Conservation (phyloP, 2,797 vertebrate genomes). For the Distichodus sexfasciatus region DNA sequence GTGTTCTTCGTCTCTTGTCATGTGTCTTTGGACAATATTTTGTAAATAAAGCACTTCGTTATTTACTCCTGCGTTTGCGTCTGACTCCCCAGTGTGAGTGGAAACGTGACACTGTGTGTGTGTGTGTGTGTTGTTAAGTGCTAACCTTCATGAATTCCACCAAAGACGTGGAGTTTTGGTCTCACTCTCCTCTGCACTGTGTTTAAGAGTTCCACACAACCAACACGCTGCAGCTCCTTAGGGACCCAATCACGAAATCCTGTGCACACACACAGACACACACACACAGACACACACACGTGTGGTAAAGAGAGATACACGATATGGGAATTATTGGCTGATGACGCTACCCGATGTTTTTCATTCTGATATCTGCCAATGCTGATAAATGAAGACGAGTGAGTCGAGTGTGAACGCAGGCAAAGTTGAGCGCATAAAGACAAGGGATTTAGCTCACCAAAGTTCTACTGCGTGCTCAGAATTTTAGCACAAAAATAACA, state of each 20-base stretch:
- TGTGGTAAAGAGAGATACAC: neutral
- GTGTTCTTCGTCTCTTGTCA: no score
- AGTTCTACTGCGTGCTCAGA: no score
- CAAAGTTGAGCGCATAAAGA: no score
- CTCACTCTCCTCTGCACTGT: slow-evolving; percentile 93
- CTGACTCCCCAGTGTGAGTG: neutral
- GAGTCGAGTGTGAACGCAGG: no score
- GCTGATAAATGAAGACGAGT: no score
- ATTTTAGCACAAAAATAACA: no score
- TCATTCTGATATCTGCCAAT: no score
- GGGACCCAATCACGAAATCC: slow-evolving; percentile 98
- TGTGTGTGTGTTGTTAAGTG: neutral
- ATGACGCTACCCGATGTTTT: no score
- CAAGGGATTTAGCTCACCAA: no score
- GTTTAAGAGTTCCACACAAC: slow-evolving; percentile 95
- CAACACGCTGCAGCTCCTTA: slow-evolving; percentile 94
- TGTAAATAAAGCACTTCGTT: no score
- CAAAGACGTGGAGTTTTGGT: slow-evolving; percentile 94
- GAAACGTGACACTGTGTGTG: neutral
- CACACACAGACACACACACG: neutral
- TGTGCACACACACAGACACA: slow-evolving; percentile 58
- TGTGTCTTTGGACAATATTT: no score
- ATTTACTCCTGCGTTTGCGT: neutral
- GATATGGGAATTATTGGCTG: no score
- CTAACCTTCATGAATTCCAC: slow-evolving; percentile 95